Percentiles rank a stretch among this genome's conserved stretches.
phyloP scores from a whole-genome alignment of 2,888 invertebrate genomes.

The Rhingia rostrata region DNA sequence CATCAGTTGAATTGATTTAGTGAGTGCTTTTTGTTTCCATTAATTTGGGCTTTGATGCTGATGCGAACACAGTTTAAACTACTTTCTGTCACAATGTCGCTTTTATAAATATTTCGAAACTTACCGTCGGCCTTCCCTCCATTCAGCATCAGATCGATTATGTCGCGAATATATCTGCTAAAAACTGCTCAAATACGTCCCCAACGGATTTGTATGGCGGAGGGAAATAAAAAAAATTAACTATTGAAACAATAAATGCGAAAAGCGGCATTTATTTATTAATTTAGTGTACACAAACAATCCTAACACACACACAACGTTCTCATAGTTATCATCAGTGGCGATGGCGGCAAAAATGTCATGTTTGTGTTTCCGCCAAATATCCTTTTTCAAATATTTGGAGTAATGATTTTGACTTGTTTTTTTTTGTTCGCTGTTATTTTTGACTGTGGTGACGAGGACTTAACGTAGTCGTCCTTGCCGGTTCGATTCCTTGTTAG shows the following conservation, averaged over 20 bases:
- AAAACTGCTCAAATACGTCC: slow-evolving; percentile 38
- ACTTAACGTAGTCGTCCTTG: slow-evolving; percentile 73
- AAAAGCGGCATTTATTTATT: slow-evolving; percentile 71
- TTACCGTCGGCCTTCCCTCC: background rate
- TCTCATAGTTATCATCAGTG: slow-evolving; percentile 71
- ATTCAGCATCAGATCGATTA: slow-evolving; percentile 14
- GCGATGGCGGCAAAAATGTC: slow-evolving; percentile 74
- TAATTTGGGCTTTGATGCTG: slow-evolving; percentile 19
- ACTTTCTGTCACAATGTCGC: slow-evolving; percentile 40
- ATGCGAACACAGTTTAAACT: slow-evolving; percentile 32
- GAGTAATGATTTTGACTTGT: slow-evolving; percentile 76
- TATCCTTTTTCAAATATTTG: slow-evolving; percentile 77
- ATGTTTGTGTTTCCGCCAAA: slow-evolving; percentile 77
- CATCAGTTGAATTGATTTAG: slow-evolving; percentile 57
- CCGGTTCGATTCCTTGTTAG: slow-evolving; percentile 73
- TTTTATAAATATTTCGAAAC: slow-evolving; percentile 36
- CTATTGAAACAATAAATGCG: slow-evolving; percentile 71
- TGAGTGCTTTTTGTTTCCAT: slow-evolving; percentile 35
- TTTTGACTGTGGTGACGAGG: slow-evolving; percentile 73
- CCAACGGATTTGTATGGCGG: slow-evolving; percentile 6
- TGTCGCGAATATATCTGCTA: slow-evolving; percentile 23
- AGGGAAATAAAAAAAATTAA: slow-evolving; percentile 16
- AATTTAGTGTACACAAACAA: slow-evolving; percentile 74
- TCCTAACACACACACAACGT: slow-evolving; percentile 67
- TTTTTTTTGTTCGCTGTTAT: slow-evolving; percentile 67